phyloP scores from a whole-genome alignment of 2,888 invertebrate genomes.

The Cremastobaeus sp. region DNA sequence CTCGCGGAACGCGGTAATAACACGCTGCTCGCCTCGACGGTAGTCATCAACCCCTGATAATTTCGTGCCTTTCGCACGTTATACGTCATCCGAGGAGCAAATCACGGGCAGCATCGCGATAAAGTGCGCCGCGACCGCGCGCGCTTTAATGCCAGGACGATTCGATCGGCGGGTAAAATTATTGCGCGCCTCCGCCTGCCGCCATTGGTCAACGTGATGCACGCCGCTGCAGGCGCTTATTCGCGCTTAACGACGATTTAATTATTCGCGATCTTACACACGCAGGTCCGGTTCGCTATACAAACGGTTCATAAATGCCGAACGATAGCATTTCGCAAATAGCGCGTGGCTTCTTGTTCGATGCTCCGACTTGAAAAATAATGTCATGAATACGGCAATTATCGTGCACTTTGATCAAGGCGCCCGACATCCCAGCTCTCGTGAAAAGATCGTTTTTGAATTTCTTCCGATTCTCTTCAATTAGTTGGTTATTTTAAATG shows the following conservation, averaged over 20 bases:
- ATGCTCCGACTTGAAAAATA: background rate
- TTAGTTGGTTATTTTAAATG: no score
- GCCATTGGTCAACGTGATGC: constrained; percentile 30
- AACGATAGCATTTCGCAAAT: constrained; percentile 4
- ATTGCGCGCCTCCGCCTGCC: constrained; percentile 29
- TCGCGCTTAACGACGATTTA: constrained; percentile 39
- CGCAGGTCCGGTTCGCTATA: constrained; percentile 10
- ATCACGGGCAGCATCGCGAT: constrained; percentile 36
- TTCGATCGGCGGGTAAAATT: constrained; percentile 41
- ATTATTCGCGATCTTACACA: constrained; percentile 25
- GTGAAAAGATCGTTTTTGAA: no score
- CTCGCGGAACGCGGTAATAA: constrained; percentile 32
- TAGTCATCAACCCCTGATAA: constrained; percentile 50
- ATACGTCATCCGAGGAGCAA: constrained; percentile 40
- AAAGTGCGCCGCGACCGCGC: constrained; percentile 20
- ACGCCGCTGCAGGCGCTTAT: constrained; percentile 23
- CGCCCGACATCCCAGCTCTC: background rate
- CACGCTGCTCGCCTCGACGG: constrained; percentile 32
- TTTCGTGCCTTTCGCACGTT: constrained; percentile 55
- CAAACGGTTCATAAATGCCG: constrained; percentile 23
- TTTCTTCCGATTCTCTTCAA: no score
- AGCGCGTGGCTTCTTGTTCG: constrained; percentile 3
- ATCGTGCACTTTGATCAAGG: background rate
- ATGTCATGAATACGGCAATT: constrained; percentile 11
- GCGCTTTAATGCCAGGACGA: constrained; percentile 24